Evolutionary conservation across 2,113 vertebrate genomes (phyloP).

Genomic region (Pluvianellus socialis): DNA sequence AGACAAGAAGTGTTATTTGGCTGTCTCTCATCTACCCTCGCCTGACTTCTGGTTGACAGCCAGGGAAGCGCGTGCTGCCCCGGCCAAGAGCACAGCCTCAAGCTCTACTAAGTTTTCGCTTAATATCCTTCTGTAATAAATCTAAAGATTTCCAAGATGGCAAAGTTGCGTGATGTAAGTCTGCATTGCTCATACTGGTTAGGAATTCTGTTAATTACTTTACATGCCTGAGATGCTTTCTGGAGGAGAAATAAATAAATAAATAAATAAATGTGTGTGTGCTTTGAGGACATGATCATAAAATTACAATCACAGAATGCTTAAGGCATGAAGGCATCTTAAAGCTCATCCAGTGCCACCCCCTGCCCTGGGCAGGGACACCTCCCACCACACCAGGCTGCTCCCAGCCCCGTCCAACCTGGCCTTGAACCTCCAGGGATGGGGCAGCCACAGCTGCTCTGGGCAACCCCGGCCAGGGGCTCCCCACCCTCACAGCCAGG

Average conservation of each 20-base stretch:
- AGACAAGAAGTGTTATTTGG: background rate
- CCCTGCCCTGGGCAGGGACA: no score
- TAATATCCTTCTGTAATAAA: background rate
- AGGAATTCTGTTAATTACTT: background rate
- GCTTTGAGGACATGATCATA: no score
- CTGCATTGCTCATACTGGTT: background rate
- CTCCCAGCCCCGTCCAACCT: no score
- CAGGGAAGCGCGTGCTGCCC: rapidly evolving
- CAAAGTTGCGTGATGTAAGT: background rate
- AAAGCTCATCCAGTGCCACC: no score
- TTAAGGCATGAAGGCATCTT: no score
- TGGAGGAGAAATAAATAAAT: background rate
- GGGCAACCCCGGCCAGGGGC: no score
- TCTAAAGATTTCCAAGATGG: background rate
- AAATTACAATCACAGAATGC: no score
- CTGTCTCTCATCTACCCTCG: background rate
- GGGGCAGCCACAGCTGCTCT: no score
- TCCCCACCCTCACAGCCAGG: no score
- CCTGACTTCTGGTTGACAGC: background rate
- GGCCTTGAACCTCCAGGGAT: no score
- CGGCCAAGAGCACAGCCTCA: background rate
- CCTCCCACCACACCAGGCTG: no score
- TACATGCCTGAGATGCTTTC: background rate
- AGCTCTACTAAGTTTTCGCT: background rate
- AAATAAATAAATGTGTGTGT: no score